Percentiles rank a stretch among this genome's conserved stretches.
Evolutionary conservation across 2,888 invertebrate genomes (phyloP).

Genomic region (Synergus japonicus): DNA sequence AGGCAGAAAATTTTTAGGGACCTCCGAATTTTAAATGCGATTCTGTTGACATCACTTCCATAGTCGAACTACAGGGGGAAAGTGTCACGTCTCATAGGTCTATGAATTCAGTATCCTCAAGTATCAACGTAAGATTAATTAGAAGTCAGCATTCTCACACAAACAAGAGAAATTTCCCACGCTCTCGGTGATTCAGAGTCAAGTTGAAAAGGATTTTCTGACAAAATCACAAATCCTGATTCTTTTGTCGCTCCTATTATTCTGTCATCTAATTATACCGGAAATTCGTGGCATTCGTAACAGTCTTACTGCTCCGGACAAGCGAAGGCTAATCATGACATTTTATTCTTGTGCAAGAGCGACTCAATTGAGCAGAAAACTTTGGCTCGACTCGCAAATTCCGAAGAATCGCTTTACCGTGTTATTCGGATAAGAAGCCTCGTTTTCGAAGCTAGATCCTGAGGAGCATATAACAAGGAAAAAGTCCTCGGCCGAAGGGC

Average conservation of each 20-base stretch:
- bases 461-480: conserved; percentile 44
- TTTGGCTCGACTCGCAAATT: conserved; percentile 26
- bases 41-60: neutral
- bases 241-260: conserved; percentile 17
- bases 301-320: neutral
- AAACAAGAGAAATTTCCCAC: neutral
- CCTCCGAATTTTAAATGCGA: too few relatives aligned
- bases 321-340: conserved; percentile 36
- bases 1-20: too few relatives aligned
- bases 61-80: neutral
- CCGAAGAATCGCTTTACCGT: conserved; percentile 36
- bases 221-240: neutral
- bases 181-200: neutral
- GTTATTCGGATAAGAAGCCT: conserved; percentile 38
- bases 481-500: conserved; percentile 43
- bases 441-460: conserved; percentile 45
- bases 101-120: neutral
- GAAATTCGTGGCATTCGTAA: conserved; percentile 35
- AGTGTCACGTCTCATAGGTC: neutral
- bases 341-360: conserved; percentile 35
- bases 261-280: conserved; percentile 41
- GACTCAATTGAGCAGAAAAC: conserved; percentile 35
- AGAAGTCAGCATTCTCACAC: neutral
- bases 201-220: neutral
- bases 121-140: neutral